Evolutionary conservation across 1,140 invertebrate genomes (phyloP).

Genomic region (Lucilia sericata): DNA sequence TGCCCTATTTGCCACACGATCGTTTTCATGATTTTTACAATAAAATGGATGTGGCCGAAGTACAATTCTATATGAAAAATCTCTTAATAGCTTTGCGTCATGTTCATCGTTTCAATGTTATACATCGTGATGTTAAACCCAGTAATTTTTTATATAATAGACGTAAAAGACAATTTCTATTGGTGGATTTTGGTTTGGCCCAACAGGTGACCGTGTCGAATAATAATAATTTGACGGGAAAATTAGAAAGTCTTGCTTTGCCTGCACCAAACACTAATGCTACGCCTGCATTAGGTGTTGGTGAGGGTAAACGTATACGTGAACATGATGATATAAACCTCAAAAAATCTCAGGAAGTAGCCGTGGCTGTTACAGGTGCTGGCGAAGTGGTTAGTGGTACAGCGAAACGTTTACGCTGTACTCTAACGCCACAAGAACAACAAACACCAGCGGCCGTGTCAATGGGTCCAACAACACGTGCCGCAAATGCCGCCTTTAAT

Average conservation of each 20-base stretch:
- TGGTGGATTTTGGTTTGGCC: constrained; percentile 93
- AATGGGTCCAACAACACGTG: constrained; percentile 14
- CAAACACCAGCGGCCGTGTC: not conserved
- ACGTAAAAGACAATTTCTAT: constrained; percentile 76
- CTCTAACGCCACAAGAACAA: constrained; percentile 40
- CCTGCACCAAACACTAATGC: constrained; percentile 39
- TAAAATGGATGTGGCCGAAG: constrained; percentile 78
- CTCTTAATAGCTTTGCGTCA: constrained; percentile 81
- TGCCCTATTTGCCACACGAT: constrained; percentile 88
- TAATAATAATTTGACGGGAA: not conserved
- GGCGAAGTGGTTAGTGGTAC: constrained; percentile 36
- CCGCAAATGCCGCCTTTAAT: constrained; percentile 21
- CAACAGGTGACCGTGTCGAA: constrained; percentile 70
- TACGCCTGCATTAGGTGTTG: not conserved
- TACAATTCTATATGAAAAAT: constrained; percentile 85
- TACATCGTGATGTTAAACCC: constrained; percentile 94
- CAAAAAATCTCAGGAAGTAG: constrained; percentile 28
- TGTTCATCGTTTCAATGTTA: constrained; percentile 87
- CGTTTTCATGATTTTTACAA: constrained; percentile 80
- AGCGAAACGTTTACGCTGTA: constrained; percentile 46
- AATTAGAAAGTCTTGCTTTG: not conserved
- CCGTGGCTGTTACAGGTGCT: constrained; percentile 31
- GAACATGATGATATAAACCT: constrained; percentile 47
- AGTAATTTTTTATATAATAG: constrained; percentile 92
- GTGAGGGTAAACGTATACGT: constrained; percentile 52